A percentile compares a stretch with the other conserved stretches of the same genome.
Evolutionary conservation across 2,888 invertebrate species (phyloP).

Genomic region (Anodontia alba): DNA sequence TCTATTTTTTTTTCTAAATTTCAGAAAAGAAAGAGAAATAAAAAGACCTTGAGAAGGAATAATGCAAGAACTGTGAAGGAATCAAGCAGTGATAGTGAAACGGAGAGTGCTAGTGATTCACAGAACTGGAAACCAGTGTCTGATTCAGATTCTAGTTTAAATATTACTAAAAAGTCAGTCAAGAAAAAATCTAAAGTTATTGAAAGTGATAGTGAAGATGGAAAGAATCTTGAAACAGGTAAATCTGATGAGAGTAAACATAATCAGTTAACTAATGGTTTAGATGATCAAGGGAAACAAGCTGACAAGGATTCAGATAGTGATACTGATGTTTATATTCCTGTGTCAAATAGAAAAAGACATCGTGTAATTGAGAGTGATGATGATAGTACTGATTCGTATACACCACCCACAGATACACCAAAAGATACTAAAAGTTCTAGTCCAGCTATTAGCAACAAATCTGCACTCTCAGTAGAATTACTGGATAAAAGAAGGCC

Average conservation of each 20-base stretch:
- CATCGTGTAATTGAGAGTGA: slow-evolving; percentile 34
- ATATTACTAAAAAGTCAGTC: neutral
- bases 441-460: neutral
- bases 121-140: neutral
- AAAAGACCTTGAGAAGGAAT: too few species aligned
- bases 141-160: neutral
- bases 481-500: too few species aligned
- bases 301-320: slow-evolving; percentile 6
- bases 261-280: neutral
- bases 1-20: too few species aligned
- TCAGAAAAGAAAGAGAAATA: too few species aligned
- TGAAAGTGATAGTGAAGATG: neutral
- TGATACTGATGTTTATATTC: slow-evolving; percentile 16
- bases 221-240: neutral
- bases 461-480: too few species aligned
- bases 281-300: neutral
- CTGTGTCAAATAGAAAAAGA: neutral
- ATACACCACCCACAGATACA: neutral
- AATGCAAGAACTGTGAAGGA: too few species aligned
- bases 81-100: too few species aligned
- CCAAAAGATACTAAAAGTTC: neutral
- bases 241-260: neutral
- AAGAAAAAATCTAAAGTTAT: neutral
- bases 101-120: too few species aligned
- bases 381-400: slow-evolving; percentile 23